Evolutionary conservation across 2,797 vertebrate genomes (phyloP).

Genomic region (Trematomus bernacchii): DNA sequence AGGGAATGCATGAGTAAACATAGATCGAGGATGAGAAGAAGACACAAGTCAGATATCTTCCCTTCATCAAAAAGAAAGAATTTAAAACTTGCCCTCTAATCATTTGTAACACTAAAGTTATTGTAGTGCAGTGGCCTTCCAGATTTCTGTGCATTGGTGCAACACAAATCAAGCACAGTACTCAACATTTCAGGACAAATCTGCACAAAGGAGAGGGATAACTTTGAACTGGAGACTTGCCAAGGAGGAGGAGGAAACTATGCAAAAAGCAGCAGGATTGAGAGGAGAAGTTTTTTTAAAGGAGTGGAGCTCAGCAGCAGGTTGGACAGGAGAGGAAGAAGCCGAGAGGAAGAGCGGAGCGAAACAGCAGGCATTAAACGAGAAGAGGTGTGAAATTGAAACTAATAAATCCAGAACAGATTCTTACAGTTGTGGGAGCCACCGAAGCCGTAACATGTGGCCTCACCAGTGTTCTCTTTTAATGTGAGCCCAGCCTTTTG

Average conservation of each 20-base stretch:
- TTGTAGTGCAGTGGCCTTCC: not conserved
- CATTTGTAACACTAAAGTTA: not conserved
- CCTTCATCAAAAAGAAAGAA: not conserved
- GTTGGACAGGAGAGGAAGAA: conserved; percentile 34
- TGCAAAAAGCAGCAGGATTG: conserved; percentile 21
- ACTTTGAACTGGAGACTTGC: not conserved
- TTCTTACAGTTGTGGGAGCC: conserved; percentile 73
- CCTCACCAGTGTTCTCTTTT: conserved; percentile 57
- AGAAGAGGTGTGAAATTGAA: conserved; percentile 82
- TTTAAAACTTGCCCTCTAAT: not conserved
- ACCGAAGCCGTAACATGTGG: conserved; percentile 51
- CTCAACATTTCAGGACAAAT: not conserved
- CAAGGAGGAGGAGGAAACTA: conserved; percentile 18
- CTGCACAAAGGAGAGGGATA: not conserved
- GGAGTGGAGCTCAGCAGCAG: conserved; percentile 38
- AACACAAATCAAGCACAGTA: not conserved
- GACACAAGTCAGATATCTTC: too few species aligned
- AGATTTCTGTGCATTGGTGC: not conserved
- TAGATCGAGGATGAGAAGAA: not conserved
- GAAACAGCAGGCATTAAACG: conserved; percentile 72
- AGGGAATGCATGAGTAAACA: not conserved
- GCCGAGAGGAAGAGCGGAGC: conserved; percentile 59
- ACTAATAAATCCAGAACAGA: conserved; percentile 80
- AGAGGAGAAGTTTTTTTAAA: conserved; percentile 9
- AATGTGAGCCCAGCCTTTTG: conserved; percentile 56